Base-by-base conservation (phyloP, 2,888 invertebrate species). In the Melanargia galathea region DNA sequence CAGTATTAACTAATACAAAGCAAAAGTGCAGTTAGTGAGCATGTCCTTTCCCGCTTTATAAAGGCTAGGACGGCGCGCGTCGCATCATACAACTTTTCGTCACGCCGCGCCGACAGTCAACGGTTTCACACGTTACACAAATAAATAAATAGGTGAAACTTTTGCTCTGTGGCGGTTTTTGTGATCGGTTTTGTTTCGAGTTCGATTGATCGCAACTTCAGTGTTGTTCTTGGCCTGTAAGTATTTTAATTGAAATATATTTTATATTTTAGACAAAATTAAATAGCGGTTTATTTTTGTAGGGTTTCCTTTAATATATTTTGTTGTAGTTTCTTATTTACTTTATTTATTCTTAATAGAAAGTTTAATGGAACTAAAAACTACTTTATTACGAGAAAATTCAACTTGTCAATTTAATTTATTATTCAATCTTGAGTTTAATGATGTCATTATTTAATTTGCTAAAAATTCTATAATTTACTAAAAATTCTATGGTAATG, bases 21-120 rank as follows among this genome's bases (percentile, higher is more conserved):
- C 18, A 49, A 52, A 59, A 59, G 51, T 63, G 43, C 60, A 63
- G 30, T 65, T 58, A 60, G 43, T 24, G 46, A 43, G 62, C 60
- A 57, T 13, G 35, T 61, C 64, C 54, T 60, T n/a, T 67, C 59
- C 62, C 62, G 64, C 60, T 64, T 80, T 89, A 89, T 88, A 88
- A 88, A 86, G 79, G 82, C 79, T 77, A 64, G 77, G 74, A 74
- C 81, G 78, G 72, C 72, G 71, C 67, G 69, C 66, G 71, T 73
- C 79, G 78, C 78, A 74, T 73, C 83, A 84, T 80, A 85, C 40
- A 51, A 59, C 38, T 49, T 38, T 38, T 40, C 49, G 59, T 20
- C 59, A 51, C 49, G 35, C 18, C 45, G 33, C 49, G 35, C 18
- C 45, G 33, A 46, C 18, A 48, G 48, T 58, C n/a, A 48, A 58